Evolutionary conservation across 2,888 invertebrate species (phyloP), one percentile per base, ranked within the genome.

Genomic region (Ennomos fuscantarius): DNA sequence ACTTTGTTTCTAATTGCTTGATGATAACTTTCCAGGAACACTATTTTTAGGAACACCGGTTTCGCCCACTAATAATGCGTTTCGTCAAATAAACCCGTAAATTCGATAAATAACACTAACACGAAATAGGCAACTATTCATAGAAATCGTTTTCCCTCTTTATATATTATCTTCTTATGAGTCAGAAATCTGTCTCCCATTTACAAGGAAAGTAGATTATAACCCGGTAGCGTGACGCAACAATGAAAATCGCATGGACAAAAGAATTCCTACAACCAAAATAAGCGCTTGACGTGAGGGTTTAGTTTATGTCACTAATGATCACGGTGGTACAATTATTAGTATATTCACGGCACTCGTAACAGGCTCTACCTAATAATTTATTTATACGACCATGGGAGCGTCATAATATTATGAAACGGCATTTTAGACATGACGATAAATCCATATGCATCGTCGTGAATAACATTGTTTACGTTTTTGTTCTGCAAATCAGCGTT

Each of bases 171-270:
- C 69, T 76, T 56, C 64, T 64, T 69, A 74, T 86, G 85, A 86
- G 78, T 86, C 86, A 86, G 5, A 15, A 74, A 78, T 76, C 74
- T 71, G 59, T 50, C 51, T 76, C 81, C 79, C 79, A 83, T 81
- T 86, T 81, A 83, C 78, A 80, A 87, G 86, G 91, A 92, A 91
- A 91, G 91, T 84, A 77, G 51, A 66, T 65, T 60, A 61, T 63
- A 82, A 77, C 79, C 81, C 79, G 81, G 79, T 72, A 79, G 80
- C 73, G 78, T 89, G 90, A 89, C 83, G 89, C 84, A 90, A 90
- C 88, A 86, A 87, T 90, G 83, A 88, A 89, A 88, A 86, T 83
- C 84, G 78, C 79, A 75, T 71, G 79, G 86, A 91, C 91, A 91
- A 91, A 90, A 89, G 86, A 90, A 89, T 90, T 86, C 82, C 74